These are phyloP conservation scores for Hippotragus niger DNA, from an alignment of 2,113 vertebrate genomes.

Conservation along the genomic window DNA sequence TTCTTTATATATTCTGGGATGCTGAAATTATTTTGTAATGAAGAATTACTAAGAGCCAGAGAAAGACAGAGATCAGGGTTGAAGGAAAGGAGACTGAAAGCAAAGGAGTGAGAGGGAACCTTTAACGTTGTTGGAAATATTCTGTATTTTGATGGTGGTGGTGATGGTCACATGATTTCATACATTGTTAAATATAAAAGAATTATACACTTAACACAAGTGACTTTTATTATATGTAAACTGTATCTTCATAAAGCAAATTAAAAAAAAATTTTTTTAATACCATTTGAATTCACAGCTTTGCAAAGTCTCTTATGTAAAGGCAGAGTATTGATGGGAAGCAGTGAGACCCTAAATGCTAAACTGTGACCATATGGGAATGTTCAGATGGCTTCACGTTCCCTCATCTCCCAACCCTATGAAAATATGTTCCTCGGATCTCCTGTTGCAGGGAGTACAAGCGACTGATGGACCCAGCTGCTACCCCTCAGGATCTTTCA, in stretches of 20 bases:
- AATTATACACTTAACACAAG: background rate
- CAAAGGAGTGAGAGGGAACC: background rate
- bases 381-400: background rate
- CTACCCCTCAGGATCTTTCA: background rate
- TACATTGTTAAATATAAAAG: background rate
- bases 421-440: background rate
- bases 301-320: background rate
- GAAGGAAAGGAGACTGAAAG: background rate
- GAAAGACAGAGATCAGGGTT: background rate
- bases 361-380: background rate
- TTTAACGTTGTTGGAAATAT: background rate
- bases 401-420: background rate
- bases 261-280: background rate
- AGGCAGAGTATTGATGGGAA: background rate
- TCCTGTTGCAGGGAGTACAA: background rate
- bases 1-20: background rate
- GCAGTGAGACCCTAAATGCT: background rate
- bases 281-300: background rate
- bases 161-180: background rate
- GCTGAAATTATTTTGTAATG: background rate
- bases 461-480: background rate
- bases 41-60: background rate
- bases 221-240: background rate
- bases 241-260: background rate
- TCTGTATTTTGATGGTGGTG: background rate